A percentile compares a stretch with the other conserved stretches of the same genome.
Evolutionary conservation across 2,888 invertebrate species (phyloP).

Genomic region (Serripes groenlandicus): DNA sequence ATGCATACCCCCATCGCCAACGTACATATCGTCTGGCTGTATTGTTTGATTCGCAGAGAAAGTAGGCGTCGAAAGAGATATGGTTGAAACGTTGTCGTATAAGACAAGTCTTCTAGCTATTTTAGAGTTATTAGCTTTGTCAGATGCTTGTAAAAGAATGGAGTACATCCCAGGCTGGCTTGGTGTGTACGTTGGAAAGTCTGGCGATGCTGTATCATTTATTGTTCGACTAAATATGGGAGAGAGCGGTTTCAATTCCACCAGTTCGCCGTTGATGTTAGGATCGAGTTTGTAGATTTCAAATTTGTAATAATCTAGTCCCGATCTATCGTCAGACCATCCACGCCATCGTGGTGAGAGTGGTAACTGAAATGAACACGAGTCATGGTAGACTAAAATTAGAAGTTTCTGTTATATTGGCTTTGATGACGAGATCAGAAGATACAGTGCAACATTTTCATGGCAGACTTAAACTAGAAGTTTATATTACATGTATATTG

Average conservation of each 20-base stretch:
- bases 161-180: slow-evolving; percentile 67
- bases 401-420: too few relatives aligned
- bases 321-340: slow-evolving; percentile 46
- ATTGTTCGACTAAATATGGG: slow-evolving; percentile 22
- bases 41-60: neutral
- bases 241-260: slow-evolving; percentile 37
- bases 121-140: slow-evolving; percentile 72
- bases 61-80: slow-evolving; percentile 54
- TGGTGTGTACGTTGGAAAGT: slow-evolving; percentile 54
- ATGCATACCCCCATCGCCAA: slow-evolving; percentile 41
- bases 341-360: slow-evolving; percentile 36
- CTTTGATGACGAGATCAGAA: too few relatives aligned
- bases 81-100: slow-evolving; percentile 64
- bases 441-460: too few relatives aligned
- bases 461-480: too few relatives aligned
- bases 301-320: slow-evolving; percentile 39
- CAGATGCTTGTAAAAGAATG: slow-evolving; percentile 67
- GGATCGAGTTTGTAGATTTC: slow-evolving; percentile 45
- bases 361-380: too few relatives aligned
- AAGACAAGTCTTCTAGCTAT: slow-evolving; percentile 67
- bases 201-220: slow-evolving; percentile 1
- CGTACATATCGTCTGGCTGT: neutral
- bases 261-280: slow-evolving; percentile 24
- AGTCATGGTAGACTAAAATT: too few relatives aligned
- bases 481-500: too few relatives aligned